Evolutionary conservation across 2,113 vertebrate species (phyloP).

Genomic region (Bos javanicus): DNA sequence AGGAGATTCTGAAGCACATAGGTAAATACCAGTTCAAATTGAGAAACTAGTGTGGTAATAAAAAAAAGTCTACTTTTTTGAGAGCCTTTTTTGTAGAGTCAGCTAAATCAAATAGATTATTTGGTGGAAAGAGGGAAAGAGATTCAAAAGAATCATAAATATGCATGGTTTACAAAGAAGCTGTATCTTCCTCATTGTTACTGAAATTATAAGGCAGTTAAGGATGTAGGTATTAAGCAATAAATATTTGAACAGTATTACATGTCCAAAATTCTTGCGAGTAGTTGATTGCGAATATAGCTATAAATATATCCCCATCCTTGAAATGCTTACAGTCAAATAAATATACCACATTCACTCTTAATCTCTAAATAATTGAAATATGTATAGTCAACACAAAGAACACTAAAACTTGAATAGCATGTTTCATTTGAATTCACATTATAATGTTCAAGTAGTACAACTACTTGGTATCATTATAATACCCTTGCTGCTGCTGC

Average conservation of each 20-base stretch:
- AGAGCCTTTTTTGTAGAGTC: background rate
- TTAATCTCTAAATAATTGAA: background rate
- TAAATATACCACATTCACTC: background rate
- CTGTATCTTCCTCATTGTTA: background rate
- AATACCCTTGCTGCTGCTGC: background rate
- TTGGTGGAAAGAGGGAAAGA: background rate
- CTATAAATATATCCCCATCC: background rate
- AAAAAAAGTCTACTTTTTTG: background rate
- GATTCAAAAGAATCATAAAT: background rate
- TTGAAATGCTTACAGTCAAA: background rate
- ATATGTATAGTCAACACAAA: background rate
- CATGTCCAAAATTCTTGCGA: background rate
- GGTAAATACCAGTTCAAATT: background rate
- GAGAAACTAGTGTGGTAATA: background rate
- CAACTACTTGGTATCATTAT: background rate
- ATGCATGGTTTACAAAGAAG: background rate
- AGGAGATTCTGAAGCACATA: background rate
- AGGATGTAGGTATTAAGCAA: background rate
- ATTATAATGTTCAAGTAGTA: background rate
- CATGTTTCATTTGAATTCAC: background rate
- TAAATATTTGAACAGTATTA: constrained; percentile 9
- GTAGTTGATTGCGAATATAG: background rate
- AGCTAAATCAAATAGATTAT: background rate
- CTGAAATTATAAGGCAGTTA: constrained; percentile 13
- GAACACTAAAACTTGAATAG: background rate